Conservation (phyloP, 1,140 invertebrate species). For the Cephus cinctus region DNA sequence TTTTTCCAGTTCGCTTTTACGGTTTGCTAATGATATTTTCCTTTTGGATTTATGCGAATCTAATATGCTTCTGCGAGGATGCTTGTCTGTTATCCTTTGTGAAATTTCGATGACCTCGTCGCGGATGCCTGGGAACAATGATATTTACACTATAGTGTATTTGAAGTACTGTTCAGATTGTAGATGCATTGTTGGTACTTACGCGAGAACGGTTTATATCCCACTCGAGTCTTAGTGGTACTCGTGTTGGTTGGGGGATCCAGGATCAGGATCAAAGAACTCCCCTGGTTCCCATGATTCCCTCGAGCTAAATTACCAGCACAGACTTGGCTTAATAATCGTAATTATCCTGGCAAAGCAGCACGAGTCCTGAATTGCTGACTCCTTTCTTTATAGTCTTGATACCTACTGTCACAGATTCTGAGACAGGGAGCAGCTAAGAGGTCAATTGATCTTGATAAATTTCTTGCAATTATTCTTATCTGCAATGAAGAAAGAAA, state of each 20-base stretch:
- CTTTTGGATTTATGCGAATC: too few species aligned
- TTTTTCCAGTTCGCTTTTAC: not conserved
- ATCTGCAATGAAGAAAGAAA: too few species aligned
- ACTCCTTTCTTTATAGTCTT: not conserved
- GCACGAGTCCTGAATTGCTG: conserved; percentile 26
- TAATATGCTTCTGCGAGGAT: too few species aligned
- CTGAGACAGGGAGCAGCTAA: not conserved
- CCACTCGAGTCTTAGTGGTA: conserved; percentile 26
- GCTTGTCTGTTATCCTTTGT: too few species aligned
- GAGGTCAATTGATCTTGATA: not conserved
- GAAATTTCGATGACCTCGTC: conserved; percentile 35
- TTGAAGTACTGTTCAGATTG: conserved; percentile 17
- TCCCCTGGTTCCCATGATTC: conserved; percentile 35
- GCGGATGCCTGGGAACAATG: conserved; percentile 29
- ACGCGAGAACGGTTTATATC: conserved; percentile 26
- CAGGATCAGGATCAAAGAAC: conserved; percentile 17
- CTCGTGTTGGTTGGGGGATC: too few species aligned
- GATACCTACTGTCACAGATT: conserved; percentile 5
- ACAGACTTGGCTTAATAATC: conserved; percentile 32
- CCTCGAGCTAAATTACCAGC: conserved; percentile 29
- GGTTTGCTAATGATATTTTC: too few species aligned
- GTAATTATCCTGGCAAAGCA: conserved; percentile 34
- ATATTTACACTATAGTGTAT: conserved; percentile 33
- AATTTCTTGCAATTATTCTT: not conserved
- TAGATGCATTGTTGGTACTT: conserved; percentile 10